A percentile compares a stretch with the other conserved stretches of the same genome.
Conservation (phyloP, 2,113 vertebrate species). For the Corythaixoides concolor region DNA sequence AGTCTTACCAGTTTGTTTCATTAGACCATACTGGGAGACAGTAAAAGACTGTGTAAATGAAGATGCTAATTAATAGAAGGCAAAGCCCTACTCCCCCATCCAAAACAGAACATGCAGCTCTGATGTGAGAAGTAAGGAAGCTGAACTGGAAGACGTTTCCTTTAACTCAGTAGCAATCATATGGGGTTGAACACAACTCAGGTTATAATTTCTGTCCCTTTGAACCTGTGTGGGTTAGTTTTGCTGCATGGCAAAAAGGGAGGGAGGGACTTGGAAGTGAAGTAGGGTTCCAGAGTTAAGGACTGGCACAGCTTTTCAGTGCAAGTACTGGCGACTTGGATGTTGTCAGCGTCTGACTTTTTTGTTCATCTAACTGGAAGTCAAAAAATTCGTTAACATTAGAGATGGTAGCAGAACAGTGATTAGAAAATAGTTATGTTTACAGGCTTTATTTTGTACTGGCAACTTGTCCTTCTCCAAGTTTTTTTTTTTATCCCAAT, state of each 20-base stretch:
- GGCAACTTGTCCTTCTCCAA: neutral
- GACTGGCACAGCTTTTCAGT: neutral
- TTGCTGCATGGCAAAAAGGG: neutral
- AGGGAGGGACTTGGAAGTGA: neutral
- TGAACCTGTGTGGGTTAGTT: neutral
- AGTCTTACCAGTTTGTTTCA: neutral
- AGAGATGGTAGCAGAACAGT: neutral
- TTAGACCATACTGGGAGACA: neutral
- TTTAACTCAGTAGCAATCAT: neutral
- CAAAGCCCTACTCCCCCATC: neutral
- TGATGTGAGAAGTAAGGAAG: neutral
- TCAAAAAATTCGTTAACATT: rapidly evolving
- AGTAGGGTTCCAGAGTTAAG: neutral
- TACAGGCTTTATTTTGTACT: neutral
- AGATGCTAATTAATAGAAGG: neutral
- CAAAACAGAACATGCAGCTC: neutral
- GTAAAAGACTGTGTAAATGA: neutral
- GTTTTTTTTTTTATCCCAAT: rapidly evolving
- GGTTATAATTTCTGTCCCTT: neutral
- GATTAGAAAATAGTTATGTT: neutral
- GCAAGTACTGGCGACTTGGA: neutral
- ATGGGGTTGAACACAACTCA: neutral
- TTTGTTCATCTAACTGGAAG: neutral
- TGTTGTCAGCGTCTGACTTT: neutral
- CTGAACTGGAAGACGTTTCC: neutral